Conservation (phyloP, 2,797 vertebrate species). For the Hapalemur alaotrensis region DNA sequence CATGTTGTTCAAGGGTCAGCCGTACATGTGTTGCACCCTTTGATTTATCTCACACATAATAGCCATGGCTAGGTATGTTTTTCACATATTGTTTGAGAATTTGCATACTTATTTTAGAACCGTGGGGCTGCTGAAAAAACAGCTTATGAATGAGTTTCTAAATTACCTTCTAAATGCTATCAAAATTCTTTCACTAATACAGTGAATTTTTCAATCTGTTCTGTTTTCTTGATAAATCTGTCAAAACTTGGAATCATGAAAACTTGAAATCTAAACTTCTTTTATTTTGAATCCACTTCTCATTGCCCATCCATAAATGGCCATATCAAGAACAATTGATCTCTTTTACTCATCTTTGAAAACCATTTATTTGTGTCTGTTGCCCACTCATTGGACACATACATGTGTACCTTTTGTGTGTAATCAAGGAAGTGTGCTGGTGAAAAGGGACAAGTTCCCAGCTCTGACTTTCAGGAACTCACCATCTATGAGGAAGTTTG, state of each 20-base stretch:
- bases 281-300: background rate
- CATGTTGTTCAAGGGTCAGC: too few species aligned
- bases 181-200: background rate
- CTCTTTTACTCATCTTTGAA: background rate
- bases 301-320: background rate
- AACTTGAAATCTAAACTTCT: background rate
- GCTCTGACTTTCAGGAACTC: background rate
- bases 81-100: background rate
- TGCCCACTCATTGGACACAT: background rate
- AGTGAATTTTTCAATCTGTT: background rate
- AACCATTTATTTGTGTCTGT: background rate
- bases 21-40: background rate
- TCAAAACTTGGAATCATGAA: background rate
- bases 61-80: background rate
- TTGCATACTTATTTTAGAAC: background rate
- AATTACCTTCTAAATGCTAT: background rate
- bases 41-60: background rate
- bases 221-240: background rate
- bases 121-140: background rate
- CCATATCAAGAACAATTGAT: background rate
- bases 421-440: background rate
- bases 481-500: background rate
- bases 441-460: background rate
- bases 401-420: background rate
- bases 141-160: background rate